phyloP scores from a whole-genome alignment of 2,113 vertebrate genomes.

The Hemibagrus wyckioides region DNA sequence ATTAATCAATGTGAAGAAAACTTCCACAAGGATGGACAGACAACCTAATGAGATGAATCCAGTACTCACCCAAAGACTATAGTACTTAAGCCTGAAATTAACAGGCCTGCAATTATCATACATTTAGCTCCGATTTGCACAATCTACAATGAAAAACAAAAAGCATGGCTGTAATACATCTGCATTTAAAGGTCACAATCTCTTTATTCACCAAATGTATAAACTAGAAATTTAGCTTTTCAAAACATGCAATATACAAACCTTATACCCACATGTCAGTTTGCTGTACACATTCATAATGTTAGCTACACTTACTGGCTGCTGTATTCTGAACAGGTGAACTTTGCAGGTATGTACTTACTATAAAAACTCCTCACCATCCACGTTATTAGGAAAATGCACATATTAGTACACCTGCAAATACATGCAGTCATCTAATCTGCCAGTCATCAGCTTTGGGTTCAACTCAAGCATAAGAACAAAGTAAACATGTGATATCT shows the following conservation, averaged over 20 bases:
- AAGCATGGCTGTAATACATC: not conserved
- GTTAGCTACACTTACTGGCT: not conserved
- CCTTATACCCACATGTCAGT: not conserved
- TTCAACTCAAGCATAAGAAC: no score
- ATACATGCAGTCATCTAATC: no score
- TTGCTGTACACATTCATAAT: not conserved
- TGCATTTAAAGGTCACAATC: not conserved
- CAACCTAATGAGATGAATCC: not conserved
- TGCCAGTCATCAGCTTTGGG: no score
- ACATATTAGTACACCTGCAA: no score
- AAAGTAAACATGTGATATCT: no score
- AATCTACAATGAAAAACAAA: conserved; percentile 75
- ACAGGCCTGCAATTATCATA: conserved; percentile 87
- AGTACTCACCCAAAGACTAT: conserved; percentile 90
- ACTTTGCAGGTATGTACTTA: not conserved
- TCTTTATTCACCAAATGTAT: not conserved
- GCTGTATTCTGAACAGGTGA: not conserved
- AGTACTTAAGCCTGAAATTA: conserved; percentile 85
- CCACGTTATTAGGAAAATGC: no score
- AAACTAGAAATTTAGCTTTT: not conserved
- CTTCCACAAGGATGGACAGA: not conserved
- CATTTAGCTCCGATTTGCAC: conserved; percentile 93
- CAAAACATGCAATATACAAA: not conserved
- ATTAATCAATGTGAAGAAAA: not conserved
- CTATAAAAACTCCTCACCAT: not conserved